phyloP scores from a whole-genome alignment of 2,797 vertebrate species.

The Gambelia wislizenii region DNA sequence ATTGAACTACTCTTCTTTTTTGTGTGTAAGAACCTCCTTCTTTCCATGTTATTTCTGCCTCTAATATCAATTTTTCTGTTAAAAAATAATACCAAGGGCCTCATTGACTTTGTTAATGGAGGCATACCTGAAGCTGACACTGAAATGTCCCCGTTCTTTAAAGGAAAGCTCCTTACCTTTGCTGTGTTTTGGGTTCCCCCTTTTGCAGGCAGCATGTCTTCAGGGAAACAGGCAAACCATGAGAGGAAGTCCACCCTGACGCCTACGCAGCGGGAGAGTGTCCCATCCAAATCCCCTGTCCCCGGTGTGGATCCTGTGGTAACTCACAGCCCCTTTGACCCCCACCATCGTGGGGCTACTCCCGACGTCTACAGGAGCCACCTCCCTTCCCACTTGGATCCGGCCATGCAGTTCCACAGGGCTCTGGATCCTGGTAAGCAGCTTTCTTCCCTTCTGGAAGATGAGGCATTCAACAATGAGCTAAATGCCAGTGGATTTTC shows the following conservation, averaged over 20 bases:
- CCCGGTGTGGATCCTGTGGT: slow-evolving; percentile 87
- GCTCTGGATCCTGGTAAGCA: slow-evolving; percentile 91
- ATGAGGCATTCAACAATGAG: no score
- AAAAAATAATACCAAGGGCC: no score
- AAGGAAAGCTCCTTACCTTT: no score
- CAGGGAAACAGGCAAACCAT: slow-evolving; percentile 89
- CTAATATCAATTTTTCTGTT: no score
- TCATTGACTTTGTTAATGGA: no score
- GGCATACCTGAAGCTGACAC: no score
- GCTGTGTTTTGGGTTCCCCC: not conserved
- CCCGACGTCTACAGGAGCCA: slow-evolving; percentile 91
- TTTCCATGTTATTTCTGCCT: no score
- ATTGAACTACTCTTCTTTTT: no score
- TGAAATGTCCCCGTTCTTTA: no score
- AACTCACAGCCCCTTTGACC: slow-evolving; percentile 94
- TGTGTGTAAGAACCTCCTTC: no score
- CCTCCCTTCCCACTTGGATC: slow-evolving; percentile 91
- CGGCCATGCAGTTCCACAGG: slow-evolving; percentile 90
- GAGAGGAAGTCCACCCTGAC: slow-evolving; percentile 94
- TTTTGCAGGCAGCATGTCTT: slow-evolving; percentile 83
- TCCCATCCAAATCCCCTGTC: slow-evolving; percentile 94
- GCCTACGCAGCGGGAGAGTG: slow-evolving; percentile 91
- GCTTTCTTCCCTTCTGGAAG: not conserved
- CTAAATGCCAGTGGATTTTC: not conserved
- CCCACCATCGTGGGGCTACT: slow-evolving; percentile 88